Evolutionary conservation across 2,797 vertebrate species (phyloP), one percentile per base, ranked within the genome.

Genomic region (Miichthys miiuy): DNA sequence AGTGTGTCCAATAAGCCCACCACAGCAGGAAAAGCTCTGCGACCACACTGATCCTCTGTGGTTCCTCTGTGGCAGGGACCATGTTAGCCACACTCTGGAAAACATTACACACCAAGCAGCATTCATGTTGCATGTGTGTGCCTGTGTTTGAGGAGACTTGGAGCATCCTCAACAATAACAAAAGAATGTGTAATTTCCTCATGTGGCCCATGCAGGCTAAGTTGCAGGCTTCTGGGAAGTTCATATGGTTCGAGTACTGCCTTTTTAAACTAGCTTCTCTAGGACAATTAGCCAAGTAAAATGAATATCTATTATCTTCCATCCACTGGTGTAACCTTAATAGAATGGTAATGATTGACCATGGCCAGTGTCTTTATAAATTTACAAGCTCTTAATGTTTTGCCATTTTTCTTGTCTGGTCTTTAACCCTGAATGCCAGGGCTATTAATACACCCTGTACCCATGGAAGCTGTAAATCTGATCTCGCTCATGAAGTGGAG

Each of bases 41-140:
- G 6, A 92, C 95, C 93, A 86, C 93, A 87, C 85, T 83, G 90
- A 92, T 92, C 89, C 83, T 83, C 82, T 92, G 91, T 79, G 93
- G 91, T 82, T 86, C 67, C 52, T 75, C 69, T 89, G 85, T 90
- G 90, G 90, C 79, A 66, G 77, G 68, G 83, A 79, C 83, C 79
- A 90, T 85, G 73, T 88, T 88, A 82, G 87, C 90, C 82, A 66
- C 87, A 84, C 87, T 93, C 87, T 93, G 93, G 94, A 94, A 94
- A 93, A 89, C 89, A 91, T 94, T 92, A 93, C 89, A 91, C 87
- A 71, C 70, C 77, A 74, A 76, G 79, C 89, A 76, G 77, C 75
- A 38, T 88, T 88, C 74, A 75, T 87, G 79, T 86, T 88, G 69
- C 72, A 81, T 80, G 72, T 83, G 84, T 87, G 82, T 58, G 79